phyloP scores from a whole-genome alignment of 2,797 vertebrate species.

The Tadarida brasiliensis region DNA sequence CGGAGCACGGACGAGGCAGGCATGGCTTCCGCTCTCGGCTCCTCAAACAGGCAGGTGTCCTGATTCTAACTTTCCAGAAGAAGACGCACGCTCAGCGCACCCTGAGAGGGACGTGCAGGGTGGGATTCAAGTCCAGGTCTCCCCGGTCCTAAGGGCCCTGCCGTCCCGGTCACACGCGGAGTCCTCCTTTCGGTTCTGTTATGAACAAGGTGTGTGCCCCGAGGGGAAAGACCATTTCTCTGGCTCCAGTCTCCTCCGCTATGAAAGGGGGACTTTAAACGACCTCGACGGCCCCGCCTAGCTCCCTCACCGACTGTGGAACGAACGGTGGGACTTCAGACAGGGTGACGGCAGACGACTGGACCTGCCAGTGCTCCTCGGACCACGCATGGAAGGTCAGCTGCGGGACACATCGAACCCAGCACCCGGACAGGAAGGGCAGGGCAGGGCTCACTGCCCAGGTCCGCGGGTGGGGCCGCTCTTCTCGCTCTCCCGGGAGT shows the following conservation, averaged over 20 bases:
- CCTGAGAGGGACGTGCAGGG: not conserved
- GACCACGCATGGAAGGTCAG: not conserved
- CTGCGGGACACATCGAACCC: not conserved
- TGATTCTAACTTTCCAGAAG: no score
- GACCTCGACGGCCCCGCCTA: not conserved
- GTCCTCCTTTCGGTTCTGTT: not conserved
- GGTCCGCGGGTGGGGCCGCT: not conserved
- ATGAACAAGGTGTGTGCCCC: not conserved
- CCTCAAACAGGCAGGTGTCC: no score
- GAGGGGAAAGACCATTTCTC: not conserved
- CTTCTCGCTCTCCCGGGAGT: not conserved
- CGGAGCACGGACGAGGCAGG: no score
- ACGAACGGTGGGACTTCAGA: not conserved
- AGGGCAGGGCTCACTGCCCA: accelerated
- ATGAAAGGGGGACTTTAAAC: not conserved
- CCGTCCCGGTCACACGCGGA: not conserved
- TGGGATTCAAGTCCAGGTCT: no score
- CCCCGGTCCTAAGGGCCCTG: not conserved
- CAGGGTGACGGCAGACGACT: not conserved
- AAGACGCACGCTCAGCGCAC: accelerated
- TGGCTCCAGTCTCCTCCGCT: not conserved
- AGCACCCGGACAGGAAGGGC: not conserved
- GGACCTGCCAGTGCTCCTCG: not conserved
- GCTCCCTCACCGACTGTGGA: not conserved
- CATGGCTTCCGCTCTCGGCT: no score